Evolutionary conservation across 2,888 invertebrate genomes (phyloP).

Genomic region (Bombyx huttoni): DNA sequence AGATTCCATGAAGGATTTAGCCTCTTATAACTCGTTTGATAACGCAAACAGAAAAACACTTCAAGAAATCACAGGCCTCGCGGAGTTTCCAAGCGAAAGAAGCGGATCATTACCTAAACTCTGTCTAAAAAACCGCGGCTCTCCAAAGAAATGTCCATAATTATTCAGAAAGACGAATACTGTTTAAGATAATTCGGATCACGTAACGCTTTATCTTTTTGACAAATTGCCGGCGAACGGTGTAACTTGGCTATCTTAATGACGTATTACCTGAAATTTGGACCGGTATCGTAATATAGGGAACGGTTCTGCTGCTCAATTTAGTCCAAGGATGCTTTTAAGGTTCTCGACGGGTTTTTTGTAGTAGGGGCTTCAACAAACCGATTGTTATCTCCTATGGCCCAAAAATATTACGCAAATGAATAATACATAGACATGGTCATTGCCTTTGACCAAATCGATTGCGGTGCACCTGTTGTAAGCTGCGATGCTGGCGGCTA

Average conservation of each 20-base stretch:
- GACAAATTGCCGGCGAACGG: constrained; percentile 54
- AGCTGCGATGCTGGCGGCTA: no score
- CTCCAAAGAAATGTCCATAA: constrained; percentile 33
- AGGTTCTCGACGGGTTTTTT: no score
- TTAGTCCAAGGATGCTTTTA: not conserved
- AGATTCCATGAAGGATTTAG: not conserved
- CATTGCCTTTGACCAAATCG: no score
- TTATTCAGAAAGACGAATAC: constrained; percentile 60
- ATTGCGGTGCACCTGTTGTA: no score
- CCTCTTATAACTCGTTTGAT: not conserved
- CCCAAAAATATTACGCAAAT: no score
- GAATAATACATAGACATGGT: no score
- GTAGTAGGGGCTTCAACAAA: no score
- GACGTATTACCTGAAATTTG: constrained; percentile 13
- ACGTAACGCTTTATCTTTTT: constrained; percentile 58
- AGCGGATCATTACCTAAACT: not conserved
- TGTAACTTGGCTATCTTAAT: constrained; percentile 40
- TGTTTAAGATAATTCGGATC: constrained; percentile 55
- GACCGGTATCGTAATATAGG: constrained; percentile 40
- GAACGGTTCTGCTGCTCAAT: not conserved
- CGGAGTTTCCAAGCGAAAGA: not conserved
- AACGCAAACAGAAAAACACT: not conserved
- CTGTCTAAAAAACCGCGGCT: constrained; percentile 7
- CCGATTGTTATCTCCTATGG: no score
- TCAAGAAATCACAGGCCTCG: not conserved